These are phyloP conservation scores for Chondrosia reniformis DNA, from an alignment of 37 sponge, comb jelly and placozoan genomes.

Conservation along the genomic window DNA sequence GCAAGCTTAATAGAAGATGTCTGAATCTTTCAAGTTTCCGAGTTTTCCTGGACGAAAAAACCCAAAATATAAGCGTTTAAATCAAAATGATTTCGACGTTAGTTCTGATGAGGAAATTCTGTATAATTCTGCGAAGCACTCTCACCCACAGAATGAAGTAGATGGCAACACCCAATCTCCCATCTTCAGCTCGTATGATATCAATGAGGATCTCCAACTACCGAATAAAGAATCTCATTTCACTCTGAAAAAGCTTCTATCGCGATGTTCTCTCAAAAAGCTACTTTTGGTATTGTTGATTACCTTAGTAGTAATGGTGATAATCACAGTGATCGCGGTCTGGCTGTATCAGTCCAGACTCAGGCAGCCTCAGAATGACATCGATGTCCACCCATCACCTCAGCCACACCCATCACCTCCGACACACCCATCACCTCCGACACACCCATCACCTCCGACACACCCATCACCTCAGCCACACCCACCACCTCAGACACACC, in stretches of 20 bases:
- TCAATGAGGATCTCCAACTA: background rate
- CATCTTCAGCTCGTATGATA: conserved; percentile 19
- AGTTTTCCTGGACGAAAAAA: background rate
- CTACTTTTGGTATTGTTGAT: background rate
- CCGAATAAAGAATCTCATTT: background rate
- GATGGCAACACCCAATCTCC: background rate
- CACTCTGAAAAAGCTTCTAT: background rate
- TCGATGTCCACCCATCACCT: background rate
- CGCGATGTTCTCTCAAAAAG: background rate
- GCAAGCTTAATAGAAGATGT: no score
- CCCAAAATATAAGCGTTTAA: conserved; percentile 7
- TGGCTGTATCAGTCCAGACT: background rate
- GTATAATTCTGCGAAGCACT: background rate
- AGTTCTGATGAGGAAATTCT: background rate
- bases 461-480: background rate
- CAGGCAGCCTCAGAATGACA: no score
- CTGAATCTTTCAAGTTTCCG: background rate
- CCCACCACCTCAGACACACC: conserved; percentile 1
- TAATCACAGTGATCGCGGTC: background rate
- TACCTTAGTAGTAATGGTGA: background rate
- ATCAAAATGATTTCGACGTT: background rate
- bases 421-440: background rate
- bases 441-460: background rate
- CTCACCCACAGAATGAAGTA: background rate
- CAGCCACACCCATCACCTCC: background rate